Conservation (phyloP, 30 jellyfish, hydroid and myxozoan species). For the Aurelia aurita complex sp. Pacific region DNA sequence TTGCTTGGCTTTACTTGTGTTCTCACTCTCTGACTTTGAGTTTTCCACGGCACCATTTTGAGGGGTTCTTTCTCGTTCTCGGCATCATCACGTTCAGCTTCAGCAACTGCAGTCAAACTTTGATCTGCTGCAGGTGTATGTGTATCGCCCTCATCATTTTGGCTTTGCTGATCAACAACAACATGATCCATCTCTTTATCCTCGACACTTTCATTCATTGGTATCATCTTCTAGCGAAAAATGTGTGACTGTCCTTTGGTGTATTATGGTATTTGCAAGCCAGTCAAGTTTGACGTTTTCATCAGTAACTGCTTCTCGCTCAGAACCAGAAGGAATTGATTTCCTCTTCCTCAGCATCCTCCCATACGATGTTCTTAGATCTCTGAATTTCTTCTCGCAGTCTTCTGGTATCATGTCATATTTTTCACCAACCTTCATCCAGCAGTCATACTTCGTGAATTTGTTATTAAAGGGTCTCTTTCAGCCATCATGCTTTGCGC, state of each 20-base stretch:
- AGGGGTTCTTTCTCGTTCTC: background rate
- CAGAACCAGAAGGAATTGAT: constrained; percentile 71
- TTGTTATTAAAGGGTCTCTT: constrained; percentile 1
- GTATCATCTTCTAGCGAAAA: background rate
- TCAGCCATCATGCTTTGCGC: too few relatives aligned
- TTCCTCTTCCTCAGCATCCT: constrained; percentile 36
- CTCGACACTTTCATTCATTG: background rate
- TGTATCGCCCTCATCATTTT: background rate
- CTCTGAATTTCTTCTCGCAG: constrained; percentile 47
- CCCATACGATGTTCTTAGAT: constrained; percentile 60
- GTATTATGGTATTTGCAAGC: constrained; percentile 33
- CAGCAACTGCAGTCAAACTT: background rate
- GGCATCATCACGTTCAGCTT: background rate
- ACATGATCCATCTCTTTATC: background rate
- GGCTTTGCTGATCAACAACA: background rate
- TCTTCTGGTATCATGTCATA: constrained; percentile 36
- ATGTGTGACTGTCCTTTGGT: constrained; percentile 33
- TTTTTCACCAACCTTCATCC: constrained; percentile 29
- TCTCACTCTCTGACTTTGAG: too few relatives aligned
- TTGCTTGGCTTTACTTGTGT: too few relatives aligned
- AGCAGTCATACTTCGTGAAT: constrained; percentile 20
- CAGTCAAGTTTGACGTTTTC: constrained; percentile 20
- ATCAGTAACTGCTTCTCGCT: constrained; percentile 31
- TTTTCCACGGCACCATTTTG: background rate
- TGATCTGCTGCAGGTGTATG: background rate